Conservation (phyloP, 2,797 vertebrate species). For the Monodelphis domestica region DNA sequence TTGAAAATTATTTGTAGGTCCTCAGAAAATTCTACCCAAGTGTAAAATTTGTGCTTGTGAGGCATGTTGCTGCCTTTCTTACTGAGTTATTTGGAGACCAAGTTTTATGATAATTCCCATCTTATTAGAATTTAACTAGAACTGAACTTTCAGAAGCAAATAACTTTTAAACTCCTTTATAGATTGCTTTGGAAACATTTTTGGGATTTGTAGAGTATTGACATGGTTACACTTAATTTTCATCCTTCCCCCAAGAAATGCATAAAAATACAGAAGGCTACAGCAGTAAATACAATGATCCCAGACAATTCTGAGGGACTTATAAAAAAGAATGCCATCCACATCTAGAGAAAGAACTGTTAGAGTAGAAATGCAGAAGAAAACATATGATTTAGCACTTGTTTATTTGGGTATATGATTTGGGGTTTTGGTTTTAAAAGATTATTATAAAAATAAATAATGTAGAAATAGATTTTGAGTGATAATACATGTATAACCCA, state of each 20-base stretch:
- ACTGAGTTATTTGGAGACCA: conserved; percentile 26
- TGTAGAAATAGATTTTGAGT: no score
- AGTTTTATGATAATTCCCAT: conserved; percentile 25
- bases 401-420: no score
- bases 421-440: no score
- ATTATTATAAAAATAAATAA: conserved; percentile 16
- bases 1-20: not conserved
- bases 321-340: no score
- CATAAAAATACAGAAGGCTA: not conserved
- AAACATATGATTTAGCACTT: no score
- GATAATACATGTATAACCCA: no score
- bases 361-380: no score
- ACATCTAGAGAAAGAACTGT: no score
- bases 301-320: no score
- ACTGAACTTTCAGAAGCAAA: conserved; percentile 13
- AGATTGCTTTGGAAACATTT: conserved; percentile 3
- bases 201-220: not conserved
- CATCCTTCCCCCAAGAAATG: not conserved
- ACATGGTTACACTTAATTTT: not conserved
- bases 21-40: not conserved
- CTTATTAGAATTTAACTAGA: conserved; percentile 16
- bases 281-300: not conserved
- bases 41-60: not conserved
- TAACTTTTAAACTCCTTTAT: conserved; percentile 27
- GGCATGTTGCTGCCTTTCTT: conserved; percentile 8